phyloP scores from a whole-genome alignment of 2,797 vertebrate genomes.

The Helarctos malayanus region DNA sequence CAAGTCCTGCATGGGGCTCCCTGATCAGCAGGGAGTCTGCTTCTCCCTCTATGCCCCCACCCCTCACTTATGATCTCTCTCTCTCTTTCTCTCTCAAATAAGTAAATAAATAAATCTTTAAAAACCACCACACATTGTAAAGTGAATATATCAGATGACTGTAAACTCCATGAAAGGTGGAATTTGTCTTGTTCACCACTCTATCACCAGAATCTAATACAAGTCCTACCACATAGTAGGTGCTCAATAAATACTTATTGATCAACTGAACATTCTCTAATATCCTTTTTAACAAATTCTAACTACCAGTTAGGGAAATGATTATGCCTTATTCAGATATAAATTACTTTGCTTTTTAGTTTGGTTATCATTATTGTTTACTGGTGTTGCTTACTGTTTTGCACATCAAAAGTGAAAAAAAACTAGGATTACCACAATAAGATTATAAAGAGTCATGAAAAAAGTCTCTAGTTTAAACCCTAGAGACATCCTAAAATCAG shows the following conservation, averaged over 20 bases:
- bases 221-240: not conserved
- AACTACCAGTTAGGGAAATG: not conserved
- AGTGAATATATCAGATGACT: not conserved
- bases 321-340: not conserved
- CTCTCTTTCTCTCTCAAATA: not conserved
- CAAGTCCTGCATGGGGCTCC: not conserved
- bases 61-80: not conserved
- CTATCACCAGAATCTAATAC: not conserved
- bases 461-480: constrained; percentile 22
- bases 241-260: not conserved
- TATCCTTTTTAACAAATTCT: constrained; percentile 24
- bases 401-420: constrained; percentile 15
- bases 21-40: not conserved
- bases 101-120: not conserved
- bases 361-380: not conserved
- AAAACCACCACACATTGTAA: not conserved
- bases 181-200: not conserved
- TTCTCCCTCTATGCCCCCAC: not conserved
- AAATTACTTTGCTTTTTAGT: constrained; percentile 30
- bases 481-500: not conserved
- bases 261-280: not conserved
- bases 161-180: not conserved
- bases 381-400: not conserved
- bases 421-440: not conserved
- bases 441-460: not conserved